Evolutionary conservation across 2,888 invertebrate genomes (phyloP).

Genomic region (Megaustenia siamemsis): DNA sequence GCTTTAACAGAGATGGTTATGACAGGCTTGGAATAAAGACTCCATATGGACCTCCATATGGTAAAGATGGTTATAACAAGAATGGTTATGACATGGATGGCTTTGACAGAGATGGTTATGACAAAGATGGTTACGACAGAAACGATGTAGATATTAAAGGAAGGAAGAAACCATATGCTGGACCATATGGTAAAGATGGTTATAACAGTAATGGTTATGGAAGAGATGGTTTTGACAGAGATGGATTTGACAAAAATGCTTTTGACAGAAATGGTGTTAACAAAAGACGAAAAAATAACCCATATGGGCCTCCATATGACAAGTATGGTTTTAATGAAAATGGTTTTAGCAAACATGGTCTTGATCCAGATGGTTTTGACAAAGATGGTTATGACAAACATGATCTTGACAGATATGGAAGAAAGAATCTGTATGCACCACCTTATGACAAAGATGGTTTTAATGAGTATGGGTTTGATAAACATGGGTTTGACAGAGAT

Average conservation of each 20-base stretch:
- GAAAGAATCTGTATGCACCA: constrained; percentile 9
- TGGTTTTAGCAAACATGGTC: constrained; percentile 15
- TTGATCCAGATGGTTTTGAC: constrained; percentile 19
- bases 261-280: constrained; percentile 18
- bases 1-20: constrained; percentile 31
- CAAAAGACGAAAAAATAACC: not conserved
- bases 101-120: constrained; percentile 27
- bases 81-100: constrained; percentile 25
- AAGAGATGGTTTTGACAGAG: constrained; percentile 13
- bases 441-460: constrained; percentile 21
- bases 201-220: not conserved
- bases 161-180: not conserved
- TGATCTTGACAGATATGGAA: constrained; percentile 4
- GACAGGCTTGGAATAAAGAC: not conserved
- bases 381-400: constrained; percentile 26
- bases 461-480: constrained; percentile 6
- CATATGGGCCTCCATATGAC: constrained; percentile 20
- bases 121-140: constrained; percentile 26
- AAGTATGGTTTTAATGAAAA: constrained; percentile 12
- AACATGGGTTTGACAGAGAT: constrained; percentile 29
- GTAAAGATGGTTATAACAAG: constrained; percentile 3
- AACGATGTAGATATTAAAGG: constrained; percentile 5
- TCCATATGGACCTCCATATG: constrained; percentile 28
- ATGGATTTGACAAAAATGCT: constrained; percentile 29
- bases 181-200: constrained; percentile 7